phyloP scores from a whole-genome alignment of 1,140 invertebrate species.

The Globodera rostochiensis region DNA sequence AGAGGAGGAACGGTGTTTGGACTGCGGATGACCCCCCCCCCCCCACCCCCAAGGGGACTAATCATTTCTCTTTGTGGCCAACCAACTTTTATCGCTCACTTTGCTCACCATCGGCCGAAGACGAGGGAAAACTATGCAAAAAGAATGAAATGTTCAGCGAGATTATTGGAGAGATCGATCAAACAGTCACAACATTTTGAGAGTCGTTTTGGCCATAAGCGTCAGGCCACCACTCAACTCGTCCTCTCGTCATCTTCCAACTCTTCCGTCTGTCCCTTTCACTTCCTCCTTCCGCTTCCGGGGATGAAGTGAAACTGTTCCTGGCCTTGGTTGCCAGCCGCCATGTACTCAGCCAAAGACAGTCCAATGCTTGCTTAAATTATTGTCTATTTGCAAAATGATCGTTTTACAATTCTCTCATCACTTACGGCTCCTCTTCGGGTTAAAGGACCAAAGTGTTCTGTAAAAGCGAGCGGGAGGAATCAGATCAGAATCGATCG shows the following conservation, averaged over 20 bases:
- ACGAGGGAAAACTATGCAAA: background rate
- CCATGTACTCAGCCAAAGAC: conserved; percentile 54
- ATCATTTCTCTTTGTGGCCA: conserved; percentile 9
- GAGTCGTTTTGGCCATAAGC: background rate
- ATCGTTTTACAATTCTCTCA: background rate
- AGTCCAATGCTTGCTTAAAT: conserved; percentile 52
- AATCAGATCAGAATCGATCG: conserved; percentile 8
- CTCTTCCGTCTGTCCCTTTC: conserved; percentile 10
- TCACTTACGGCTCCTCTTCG: conserved; percentile 52
- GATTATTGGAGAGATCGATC: background rate
- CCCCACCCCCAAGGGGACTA: background rate
- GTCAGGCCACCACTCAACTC: background rate
- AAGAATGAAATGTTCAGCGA: background rate
- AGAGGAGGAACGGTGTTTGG: background rate
- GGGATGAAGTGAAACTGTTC: conserved; percentile 56
- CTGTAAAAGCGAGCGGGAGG: conserved; percentile 34
- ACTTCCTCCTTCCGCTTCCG: conserved; percentile 36
- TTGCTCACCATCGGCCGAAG: conserved; percentile 1
- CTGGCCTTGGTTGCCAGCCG: conserved; percentile 48
- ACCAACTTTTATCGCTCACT: conserved; percentile 12
- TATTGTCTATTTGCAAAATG: conserved; percentile 25
- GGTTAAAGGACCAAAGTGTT: conserved; percentile 35
- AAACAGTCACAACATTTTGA: background rate
- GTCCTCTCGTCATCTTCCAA: background rate
- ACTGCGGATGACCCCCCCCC: background rate